Percentiles rank a stretch among this genome's conserved stretches.
Conservation (phyloP, 2,888 invertebrate species). For the Spisula solida region DNA sequence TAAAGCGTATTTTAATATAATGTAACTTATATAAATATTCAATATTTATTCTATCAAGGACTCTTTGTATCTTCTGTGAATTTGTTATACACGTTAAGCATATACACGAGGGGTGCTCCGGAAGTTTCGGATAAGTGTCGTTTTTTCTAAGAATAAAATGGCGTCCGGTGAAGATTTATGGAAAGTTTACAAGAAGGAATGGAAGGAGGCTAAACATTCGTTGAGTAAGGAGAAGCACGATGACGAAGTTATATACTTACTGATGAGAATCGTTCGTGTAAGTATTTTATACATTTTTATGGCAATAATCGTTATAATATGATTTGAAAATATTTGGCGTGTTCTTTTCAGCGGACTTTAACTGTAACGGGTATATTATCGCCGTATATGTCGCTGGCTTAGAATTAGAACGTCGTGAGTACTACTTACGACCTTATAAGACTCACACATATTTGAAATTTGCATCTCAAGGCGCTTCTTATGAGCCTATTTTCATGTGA, state of each 20-base stretch:
- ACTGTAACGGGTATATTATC: too few relatives aligned
- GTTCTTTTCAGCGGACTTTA: too few relatives aligned
- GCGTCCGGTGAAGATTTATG: constrained; percentile 41
- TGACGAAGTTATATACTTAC: constrained; percentile 56
- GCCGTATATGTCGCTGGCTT: too few relatives aligned
- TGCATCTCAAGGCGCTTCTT: too few relatives aligned
- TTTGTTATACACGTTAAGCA: not conserved
- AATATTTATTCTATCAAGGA: too few relatives aligned
- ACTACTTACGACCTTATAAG: too few relatives aligned
- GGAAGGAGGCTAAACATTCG: constrained; percentile 48
- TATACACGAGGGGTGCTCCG: not conserved
- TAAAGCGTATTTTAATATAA: too few relatives aligned
- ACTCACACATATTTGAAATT: too few relatives aligned
- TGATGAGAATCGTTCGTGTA: constrained; percentile 53
- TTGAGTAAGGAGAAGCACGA: constrained; percentile 40
- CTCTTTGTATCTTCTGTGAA: not conserved
- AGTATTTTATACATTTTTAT: not conserved
- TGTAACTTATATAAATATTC: too few relatives aligned
- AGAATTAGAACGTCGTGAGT: too few relatives aligned
- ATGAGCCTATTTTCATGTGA: too few relatives aligned
- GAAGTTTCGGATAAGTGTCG: too few relatives aligned
- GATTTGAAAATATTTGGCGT: not conserved
- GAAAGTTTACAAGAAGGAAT: constrained; percentile 49
- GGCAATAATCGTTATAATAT: not conserved
- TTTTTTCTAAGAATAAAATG: not conserved